phyloP scores from a whole-genome alignment of 2,113 vertebrate species.

The Eleginops maclovinus region DNA sequence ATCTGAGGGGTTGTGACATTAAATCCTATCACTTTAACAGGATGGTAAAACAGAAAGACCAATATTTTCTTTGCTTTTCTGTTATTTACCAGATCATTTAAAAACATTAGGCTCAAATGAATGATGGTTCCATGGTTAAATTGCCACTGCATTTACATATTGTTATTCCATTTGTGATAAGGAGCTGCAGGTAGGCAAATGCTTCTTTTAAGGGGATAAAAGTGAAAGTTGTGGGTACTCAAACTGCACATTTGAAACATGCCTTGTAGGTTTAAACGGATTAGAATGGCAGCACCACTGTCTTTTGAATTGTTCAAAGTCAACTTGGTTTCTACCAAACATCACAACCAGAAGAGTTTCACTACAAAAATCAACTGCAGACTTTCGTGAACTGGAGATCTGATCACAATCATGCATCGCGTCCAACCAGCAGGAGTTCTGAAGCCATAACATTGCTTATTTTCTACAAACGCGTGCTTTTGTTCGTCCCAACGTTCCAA shows the following conservation, averaged over 20 bases:
- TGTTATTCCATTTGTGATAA: neutral
- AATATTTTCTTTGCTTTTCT: too few relatives aligned
- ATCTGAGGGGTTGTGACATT: too few relatives aligned
- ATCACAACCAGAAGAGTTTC: neutral
- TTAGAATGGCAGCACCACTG: neutral
- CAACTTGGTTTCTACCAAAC: neutral
- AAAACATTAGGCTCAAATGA: too few relatives aligned
- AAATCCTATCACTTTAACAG: too few relatives aligned
- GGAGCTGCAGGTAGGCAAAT: neutral
- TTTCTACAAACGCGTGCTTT: neutral
- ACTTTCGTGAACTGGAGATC: neutral
- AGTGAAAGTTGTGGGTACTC: neutral
- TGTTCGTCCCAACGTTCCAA: neutral
- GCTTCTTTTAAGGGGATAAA: neutral
- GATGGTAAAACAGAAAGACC: too few relatives aligned
- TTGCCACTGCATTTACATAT: neutral
- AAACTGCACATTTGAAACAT: neutral
- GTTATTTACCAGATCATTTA: too few relatives aligned
- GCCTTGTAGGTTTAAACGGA: neutral
- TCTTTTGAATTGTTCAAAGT: neutral
- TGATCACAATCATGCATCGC: conserved; percentile 4
- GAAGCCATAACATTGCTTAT: conserved; percentile 3
- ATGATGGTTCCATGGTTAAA: too few relatives aligned
- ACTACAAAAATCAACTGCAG: neutral
- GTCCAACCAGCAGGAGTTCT: neutral